Evolutionary conservation across 1,140 invertebrate genomes (phyloP).

Genomic region (Drosophila serrata): DNA sequence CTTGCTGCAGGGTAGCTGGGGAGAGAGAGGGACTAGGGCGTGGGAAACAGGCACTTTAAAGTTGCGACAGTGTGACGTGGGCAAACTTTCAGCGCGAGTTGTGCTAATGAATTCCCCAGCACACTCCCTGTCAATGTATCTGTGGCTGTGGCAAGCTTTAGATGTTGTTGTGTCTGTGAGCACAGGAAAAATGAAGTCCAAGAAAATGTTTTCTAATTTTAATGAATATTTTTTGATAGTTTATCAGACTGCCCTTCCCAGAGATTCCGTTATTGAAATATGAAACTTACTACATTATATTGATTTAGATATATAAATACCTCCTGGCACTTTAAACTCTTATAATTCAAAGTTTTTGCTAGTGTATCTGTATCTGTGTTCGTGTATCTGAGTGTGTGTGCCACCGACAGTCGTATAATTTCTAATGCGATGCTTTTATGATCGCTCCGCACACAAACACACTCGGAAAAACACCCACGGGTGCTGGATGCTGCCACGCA

Average conservation of each 20-base stretch:
- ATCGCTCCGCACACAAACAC: conserved; percentile 60
- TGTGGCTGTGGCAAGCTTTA: neutral
- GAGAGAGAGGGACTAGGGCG: neutral
- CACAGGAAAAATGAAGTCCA: neutral
- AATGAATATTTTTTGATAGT: neutral
- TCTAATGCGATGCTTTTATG: conserved; percentile 82
- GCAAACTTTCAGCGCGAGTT: conserved; percentile 70
- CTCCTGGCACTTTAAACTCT: neutral
- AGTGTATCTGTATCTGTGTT: conserved; percentile 5
- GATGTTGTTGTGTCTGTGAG: conserved; percentile 7
- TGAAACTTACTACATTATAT: neutral
- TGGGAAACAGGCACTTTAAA: conserved; percentile 63
- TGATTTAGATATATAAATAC: neutral
- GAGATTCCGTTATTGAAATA: neutral
- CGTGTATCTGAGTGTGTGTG: conserved; percentile 28
- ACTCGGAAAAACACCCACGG: conserved; percentile 70
- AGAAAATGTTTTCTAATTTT: neutral
- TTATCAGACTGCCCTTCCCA: neutral
- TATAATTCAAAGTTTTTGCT: neutral
- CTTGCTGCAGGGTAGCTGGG: no score
- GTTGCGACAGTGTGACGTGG: conserved; percentile 55
- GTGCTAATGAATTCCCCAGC: conserved; percentile 80
- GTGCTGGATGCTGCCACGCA: conserved; percentile 63
- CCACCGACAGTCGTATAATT: conserved; percentile 75
- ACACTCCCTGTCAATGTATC: conserved; percentile 32